Base-by-base conservation (phyloP, 2,113 vertebrate species). In the Lichenostomus cassidix region DNA sequence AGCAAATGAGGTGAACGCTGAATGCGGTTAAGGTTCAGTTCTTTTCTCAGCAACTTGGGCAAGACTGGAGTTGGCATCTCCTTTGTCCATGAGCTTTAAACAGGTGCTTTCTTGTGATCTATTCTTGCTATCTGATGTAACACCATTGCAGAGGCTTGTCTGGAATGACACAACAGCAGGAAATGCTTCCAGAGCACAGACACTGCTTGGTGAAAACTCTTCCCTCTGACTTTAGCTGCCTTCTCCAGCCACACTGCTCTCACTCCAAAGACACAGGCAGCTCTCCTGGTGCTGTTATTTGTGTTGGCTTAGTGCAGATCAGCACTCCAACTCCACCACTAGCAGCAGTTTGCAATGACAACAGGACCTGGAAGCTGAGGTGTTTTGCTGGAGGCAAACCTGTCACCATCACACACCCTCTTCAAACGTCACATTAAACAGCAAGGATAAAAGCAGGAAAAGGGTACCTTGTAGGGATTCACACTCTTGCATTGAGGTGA, bases 401-500 rank as follows among this genome's bases (percentile, higher is more conserved):
- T 53, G 42, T 37, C 78, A 60, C n/a, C 25, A 42, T 18, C 46
- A 55, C 0, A 1, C 3, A 1, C 4, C 9, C 15, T 24, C 58
- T 87, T 35, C 81, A 75, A 84, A 64, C 35, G 29, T 31, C 16
- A 15, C 19, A 21, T n/a, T 39, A 83, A 92, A 69, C 29, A 42
- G 56, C 29, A 37, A 80, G 11, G 39, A 69, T 42, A 91, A 73
- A 50, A 64, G 67, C 56, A 75, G 28, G 47, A 67, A 90, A 90
- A 50, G 31, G 17, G 92, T 98, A 99, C 99, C 98, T 98, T 42
- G 39, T 39, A 39, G 11, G 39, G 39, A 39, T 42, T 42, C 42
- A 42, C 42, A 15, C 5, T 42, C 42, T 42, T 42, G 42, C 16
- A 14, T 42, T 42, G 15, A 15, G 42, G 42, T 16, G 42, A 15